Percentiles rank a stretch among this genome's conserved stretches.
These are phyloP conservation scores for Amaurobius ferox DNA, from an alignment of 2,888 invertebrate genomes.

Conservation along the genomic window DNA sequence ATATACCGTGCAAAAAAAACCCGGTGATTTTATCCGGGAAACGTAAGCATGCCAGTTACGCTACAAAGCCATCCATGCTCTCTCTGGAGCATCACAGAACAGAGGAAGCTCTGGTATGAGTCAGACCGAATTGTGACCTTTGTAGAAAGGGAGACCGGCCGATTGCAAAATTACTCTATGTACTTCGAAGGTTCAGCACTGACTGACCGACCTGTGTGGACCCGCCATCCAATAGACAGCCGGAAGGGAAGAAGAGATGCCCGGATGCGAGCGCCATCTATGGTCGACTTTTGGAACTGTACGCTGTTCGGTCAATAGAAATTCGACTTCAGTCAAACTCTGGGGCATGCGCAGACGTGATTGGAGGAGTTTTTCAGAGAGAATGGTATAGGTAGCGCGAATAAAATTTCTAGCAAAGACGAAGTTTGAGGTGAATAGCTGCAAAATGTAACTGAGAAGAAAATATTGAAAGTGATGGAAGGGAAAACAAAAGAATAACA, in stretches of 20 bases:
- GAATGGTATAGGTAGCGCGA: conserved; percentile 8
- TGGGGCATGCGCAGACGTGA: conserved; percentile 34
- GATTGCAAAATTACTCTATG: background rate
- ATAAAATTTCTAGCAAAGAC: background rate
- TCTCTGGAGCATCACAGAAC: background rate
- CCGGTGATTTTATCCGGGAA: conserved; percentile 14
- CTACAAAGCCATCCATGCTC: background rate
- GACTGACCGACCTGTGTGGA: conserved; percentile 47
- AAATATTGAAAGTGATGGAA: too few species aligned
- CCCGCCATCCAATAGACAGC: conserved; percentile 63
- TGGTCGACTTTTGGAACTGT: background rate
- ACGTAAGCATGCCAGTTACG: conserved; percentile 8
- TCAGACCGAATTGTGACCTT: conserved; percentile 55
- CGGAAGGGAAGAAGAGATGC: conserved; percentile 6
- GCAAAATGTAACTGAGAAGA: background rate
- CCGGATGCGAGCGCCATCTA: conserved; percentile 56
- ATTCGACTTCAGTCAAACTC: conserved; percentile 69
- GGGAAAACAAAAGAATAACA: too few species aligned
- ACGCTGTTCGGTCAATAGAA: conserved; percentile 51
- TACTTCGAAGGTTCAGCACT: conserved; percentile 22
- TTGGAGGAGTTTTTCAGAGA: conserved; percentile 13
- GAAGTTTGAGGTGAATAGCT: conserved; percentile 3
- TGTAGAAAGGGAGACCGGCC: background rate
- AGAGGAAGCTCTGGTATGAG: conserved; percentile 26
- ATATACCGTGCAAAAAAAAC: background rate